Evolutionary conservation across 2,797 vertebrate species (phyloP).

Genomic region (Microchirus variegatus): DNA sequence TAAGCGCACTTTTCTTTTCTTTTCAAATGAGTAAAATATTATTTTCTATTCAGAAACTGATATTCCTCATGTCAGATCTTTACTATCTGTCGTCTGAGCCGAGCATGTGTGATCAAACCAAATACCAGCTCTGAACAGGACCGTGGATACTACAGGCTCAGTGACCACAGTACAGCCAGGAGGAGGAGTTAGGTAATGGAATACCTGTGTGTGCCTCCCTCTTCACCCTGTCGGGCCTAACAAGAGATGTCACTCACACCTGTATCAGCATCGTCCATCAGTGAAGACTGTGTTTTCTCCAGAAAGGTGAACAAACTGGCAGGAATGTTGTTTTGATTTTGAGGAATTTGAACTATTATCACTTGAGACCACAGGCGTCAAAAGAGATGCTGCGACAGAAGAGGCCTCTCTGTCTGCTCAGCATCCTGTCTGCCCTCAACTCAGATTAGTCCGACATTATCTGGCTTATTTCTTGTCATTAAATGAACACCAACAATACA

Average conservation of each 20-base stretch:
- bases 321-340: constrained; percentile 68
- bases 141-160: no score
- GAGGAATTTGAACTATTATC: constrained; percentile 55
- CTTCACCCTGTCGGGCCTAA: constrained; percentile 1
- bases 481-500: no score
- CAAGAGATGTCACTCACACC: constrained; percentile 30
- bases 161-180: not conserved
- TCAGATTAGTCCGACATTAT: no score
- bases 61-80: no score
- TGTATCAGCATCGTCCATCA: constrained; percentile 45
- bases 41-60: no score
- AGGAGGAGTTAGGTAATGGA: not conserved
- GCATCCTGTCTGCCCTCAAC: not conserved
- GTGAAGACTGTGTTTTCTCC: constrained; percentile 12
- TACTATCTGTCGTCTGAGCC: no score
- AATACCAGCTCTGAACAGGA: no score
- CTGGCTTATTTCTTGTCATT: no score
- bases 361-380: constrained; percentile 31
- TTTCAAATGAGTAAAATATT: no score
- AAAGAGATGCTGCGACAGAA: constrained; percentile 22
- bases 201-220: not conserved
- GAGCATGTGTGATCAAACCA: no score
- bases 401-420: not conserved
- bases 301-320: constrained; percentile 4
- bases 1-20: no score